A percentile compares a stretch with the other conserved stretches of the same genome.
Evolutionary conservation across 2,888 invertebrate genomes (phyloP).

Genomic region (Melanargia galathea): DNA sequence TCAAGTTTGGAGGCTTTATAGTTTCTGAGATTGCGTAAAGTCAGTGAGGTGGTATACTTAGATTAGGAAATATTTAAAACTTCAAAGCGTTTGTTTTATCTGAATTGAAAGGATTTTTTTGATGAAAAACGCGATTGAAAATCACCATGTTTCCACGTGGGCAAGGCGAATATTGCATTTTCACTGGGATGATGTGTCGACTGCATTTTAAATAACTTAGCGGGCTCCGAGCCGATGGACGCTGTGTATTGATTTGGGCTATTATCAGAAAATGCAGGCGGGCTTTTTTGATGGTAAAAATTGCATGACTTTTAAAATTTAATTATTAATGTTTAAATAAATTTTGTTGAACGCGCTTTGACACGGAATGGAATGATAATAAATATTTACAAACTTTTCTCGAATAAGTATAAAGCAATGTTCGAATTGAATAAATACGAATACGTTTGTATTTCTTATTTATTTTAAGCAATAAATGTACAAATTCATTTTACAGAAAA

Average conservation of each 20-base stretch:
- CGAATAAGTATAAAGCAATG: neutral
- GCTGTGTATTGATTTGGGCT: conserved; percentile 65
- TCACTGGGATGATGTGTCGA: conserved; percentile 74
- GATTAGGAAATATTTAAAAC: conserved; percentile 1
- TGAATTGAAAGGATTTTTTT: conserved; percentile 42
- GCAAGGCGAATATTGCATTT: conserved; percentile 77
- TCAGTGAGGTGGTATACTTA: no score
- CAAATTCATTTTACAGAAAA: neutral
- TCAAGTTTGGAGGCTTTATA: no score
- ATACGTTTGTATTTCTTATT: neutral
- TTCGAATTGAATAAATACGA: neutral
- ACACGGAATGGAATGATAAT: conserved; percentile 1
- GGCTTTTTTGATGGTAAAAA: conserved; percentile 27
- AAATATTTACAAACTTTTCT: neutral
- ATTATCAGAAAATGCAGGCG: conserved; percentile 51
- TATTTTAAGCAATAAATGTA: neutral
- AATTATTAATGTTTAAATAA: conserved; percentile 16
- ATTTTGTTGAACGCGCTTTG: neutral
- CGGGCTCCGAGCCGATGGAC: conserved; percentile 49
- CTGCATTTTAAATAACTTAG: conserved; percentile 80
- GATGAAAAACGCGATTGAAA: conserved; percentile 59
- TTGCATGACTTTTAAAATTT: conserved; percentile 21
- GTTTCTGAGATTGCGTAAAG: no score
- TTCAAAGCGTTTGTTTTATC: conserved; percentile 24
- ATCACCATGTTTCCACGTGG: conserved; percentile 70